Conservation (phyloP, 2,888 invertebrate genomes). For the Agrotis exclamationis region DNA sequence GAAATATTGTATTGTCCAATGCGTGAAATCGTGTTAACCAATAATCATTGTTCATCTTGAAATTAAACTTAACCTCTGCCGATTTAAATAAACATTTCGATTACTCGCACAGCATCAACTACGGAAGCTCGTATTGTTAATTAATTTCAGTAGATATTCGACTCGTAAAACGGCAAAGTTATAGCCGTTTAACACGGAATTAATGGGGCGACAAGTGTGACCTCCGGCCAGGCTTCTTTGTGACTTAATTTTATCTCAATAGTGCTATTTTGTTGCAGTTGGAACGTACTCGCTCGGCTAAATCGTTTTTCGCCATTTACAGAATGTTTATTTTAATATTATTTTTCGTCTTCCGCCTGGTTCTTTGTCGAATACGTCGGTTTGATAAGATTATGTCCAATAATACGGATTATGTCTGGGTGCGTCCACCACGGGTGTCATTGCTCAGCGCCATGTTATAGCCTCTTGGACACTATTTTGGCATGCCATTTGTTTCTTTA, state of each 20-base stretch:
- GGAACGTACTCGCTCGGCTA: constrained; percentile 71
- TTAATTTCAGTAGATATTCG: constrained; percentile 82
- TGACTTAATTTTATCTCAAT: constrained; percentile 78
- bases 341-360: constrained; percentile 74
- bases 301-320: constrained; percentile 79
- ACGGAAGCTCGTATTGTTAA: constrained; percentile 77
- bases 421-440: constrained; percentile 46
- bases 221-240: constrained; percentile 77
- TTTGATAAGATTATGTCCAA: constrained; percentile 73
- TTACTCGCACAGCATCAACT: constrained; percentile 68
- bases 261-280: constrained; percentile 73
- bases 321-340: constrained; percentile 75
- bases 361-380: constrained; percentile 70
- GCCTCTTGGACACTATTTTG: constrained; percentile 36
- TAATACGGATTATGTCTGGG: constrained; percentile 57
- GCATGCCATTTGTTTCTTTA: constrained; percentile 24
- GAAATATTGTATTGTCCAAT: constrained; percentile 54
- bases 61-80: constrained; percentile 65
- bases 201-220: constrained; percentile 78
- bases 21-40: constrained; percentile 61
- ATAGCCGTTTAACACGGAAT: constrained; percentile 80
- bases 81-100: constrained; percentile 71
- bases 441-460: constrained; percentile 41
- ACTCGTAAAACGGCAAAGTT: constrained; percentile 82
- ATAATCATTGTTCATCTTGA: constrained; percentile 63